phyloP scores from a whole-genome alignment of 2,113 vertebrate species.

The Myanophis thanlyinensis region DNA sequence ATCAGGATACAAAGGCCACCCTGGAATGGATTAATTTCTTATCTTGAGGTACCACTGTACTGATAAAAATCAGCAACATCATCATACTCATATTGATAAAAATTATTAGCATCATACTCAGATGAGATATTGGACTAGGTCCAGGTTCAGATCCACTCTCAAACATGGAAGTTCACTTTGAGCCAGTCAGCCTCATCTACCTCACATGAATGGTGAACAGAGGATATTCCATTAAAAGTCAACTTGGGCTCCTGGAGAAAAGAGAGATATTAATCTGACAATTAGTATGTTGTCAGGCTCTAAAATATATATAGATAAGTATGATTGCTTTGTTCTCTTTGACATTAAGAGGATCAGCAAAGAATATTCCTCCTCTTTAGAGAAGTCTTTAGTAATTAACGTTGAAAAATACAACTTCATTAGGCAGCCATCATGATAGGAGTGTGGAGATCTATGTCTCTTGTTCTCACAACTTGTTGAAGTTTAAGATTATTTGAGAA shows the following conservation, averaged over 20 bases:
- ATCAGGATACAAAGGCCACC: no score
- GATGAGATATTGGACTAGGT: neutral
- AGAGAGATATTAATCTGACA: neutral
- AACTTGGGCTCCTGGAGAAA: neutral
- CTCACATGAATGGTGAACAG: neutral
- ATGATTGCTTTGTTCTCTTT: neutral
- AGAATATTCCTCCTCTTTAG: conserved; percentile 19
- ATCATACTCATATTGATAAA: neutral
- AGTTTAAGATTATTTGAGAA: conserved; percentile 65
- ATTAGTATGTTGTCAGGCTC: neutral
- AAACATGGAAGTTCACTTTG: neutral
- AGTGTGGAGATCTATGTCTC: conserved; percentile 53
- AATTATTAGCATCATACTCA: neutral
- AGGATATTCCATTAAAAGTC: neutral
- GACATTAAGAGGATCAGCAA: conserved; percentile 19
- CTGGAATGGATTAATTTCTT: no score
- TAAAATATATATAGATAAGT: neutral
- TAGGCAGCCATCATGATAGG: conserved; percentile 45
- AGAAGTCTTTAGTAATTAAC: conserved; percentile 51
- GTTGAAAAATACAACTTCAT: conserved; percentile 52
- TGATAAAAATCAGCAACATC: neutral
- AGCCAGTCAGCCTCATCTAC: neutral
- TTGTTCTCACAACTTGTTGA: conserved; percentile 63
- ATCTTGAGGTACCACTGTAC: no score
- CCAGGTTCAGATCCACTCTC: neutral